Evolutionary conservation across 2,113 vertebrate genomes (phyloP).

Genomic region (Pteronura brasiliensis): DNA sequence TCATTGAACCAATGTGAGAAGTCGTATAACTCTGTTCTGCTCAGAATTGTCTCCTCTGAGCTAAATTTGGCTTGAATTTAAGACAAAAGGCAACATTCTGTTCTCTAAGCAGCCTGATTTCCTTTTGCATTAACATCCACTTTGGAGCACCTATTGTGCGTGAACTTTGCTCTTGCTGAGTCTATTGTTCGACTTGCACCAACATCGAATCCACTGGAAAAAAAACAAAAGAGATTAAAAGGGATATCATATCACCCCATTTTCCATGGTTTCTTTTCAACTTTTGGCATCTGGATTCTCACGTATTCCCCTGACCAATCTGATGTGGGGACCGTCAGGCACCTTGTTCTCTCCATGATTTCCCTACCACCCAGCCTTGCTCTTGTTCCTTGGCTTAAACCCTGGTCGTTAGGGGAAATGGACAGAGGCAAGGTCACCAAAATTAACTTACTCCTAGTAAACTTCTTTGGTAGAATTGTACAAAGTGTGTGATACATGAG

Average conservation of each 20-base stretch:
- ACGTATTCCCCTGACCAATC: neutral
- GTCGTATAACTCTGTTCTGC: neutral
- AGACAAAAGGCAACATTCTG: conserved; percentile 51
- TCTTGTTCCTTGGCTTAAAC: neutral
- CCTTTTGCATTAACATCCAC: conserved; percentile 46
- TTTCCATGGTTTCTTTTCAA: neutral
- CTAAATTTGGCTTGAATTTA: conserved; percentile 66
- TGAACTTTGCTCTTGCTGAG: conserved; percentile 57
- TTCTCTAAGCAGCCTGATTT: conserved; percentile 45
- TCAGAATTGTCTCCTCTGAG: conserved; percentile 36
- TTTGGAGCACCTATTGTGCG: conserved; percentile 52
- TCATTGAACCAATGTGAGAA: neutral
- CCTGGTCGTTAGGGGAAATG: neutral
- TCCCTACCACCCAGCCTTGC: neutral
- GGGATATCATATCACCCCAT: neutral
- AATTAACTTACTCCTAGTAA: neutral
- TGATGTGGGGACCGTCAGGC: neutral
- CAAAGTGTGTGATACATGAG: neutral
- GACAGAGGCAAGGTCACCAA: neutral
- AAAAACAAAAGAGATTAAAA: conserved; percentile 48
- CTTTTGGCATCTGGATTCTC: neutral
- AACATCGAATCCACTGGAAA: conserved; percentile 42
- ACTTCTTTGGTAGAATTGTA: neutral
- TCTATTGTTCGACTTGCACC: conserved; percentile 50
- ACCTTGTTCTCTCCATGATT: neutral